Evolutionary conservation across 2,797 vertebrate genomes (phyloP).

Genomic region (Tenualosa ilisha): DNA sequence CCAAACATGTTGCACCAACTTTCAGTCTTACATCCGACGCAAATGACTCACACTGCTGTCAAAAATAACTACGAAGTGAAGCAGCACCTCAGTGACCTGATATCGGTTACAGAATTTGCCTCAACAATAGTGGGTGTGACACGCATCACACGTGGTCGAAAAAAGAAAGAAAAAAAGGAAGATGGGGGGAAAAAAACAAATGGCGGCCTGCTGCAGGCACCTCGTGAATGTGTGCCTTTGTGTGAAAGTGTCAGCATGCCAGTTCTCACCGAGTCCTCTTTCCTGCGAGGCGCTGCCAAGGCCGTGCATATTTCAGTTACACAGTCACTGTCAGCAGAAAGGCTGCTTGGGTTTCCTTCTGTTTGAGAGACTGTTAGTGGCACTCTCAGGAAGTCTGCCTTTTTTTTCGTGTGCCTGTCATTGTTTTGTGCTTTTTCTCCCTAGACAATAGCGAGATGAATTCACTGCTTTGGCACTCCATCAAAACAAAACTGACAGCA

Average conservation of each 20-base stretch:
- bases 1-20: neutral
- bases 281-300: slow-evolving; percentile 56
- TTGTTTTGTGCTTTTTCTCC: slow-evolving; percentile 23
- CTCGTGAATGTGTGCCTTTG: slow-evolving; percentile 67
- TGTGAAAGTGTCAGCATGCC: slow-evolving; percentile 69
- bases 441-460: slow-evolving; percentile 5
- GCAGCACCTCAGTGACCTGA: slow-evolving; percentile 22
- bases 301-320: slow-evolving; percentile 55
- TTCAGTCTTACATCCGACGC: neutral
- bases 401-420: slow-evolving; percentile 33
- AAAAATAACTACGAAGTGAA: neutral
- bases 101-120: slow-evolving; percentile 63
- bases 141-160: slow-evolving; percentile 56
- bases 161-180: slow-evolving; percentile 42
- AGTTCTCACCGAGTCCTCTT: slow-evolving; percentile 63
- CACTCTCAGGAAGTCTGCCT: slow-evolving; percentile 48
- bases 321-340: slow-evolving; percentile 53
- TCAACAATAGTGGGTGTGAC: slow-evolving; percentile 67
- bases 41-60: neutral
- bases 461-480: neutral
- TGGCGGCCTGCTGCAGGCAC: slow-evolving; percentile 48
- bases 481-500: slow-evolving; percentile 23
- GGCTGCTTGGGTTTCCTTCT: slow-evolving; percentile 31
- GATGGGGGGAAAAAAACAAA: slow-evolving; percentile 54
- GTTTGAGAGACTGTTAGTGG: slow-evolving; percentile 43